Evolutionary conservation across 1,140 invertebrate species (phyloP).

Genomic region (Rhopalosiphum maidis): DNA sequence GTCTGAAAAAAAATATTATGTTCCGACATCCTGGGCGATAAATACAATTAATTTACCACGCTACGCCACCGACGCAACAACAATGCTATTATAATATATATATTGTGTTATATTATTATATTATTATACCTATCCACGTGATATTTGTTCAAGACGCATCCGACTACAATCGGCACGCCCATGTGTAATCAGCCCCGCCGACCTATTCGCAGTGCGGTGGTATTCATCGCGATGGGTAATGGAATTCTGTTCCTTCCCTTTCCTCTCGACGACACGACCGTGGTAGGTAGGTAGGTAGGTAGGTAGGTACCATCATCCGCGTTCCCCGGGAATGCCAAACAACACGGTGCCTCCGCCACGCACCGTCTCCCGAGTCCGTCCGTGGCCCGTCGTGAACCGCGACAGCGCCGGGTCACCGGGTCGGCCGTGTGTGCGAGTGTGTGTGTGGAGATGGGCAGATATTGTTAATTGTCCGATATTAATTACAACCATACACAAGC

Average conservation of each 20-base stretch:
- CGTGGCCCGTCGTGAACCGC: neutral
- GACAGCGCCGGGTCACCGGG: constrained; percentile 18
- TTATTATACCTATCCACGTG: neutral
- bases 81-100: neutral
- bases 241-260: neutral
- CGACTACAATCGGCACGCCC: constrained; percentile 38
- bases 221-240: constrained; percentile 1
- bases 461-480: constrained; percentile 57
- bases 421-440: neutral
- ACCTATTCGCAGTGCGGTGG: neutral
- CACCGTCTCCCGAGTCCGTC: neutral
- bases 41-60: constrained; percentile 48
- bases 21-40: constrained; percentile 37
- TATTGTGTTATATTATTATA: neutral
- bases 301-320: neutral
- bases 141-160: constrained; percentile 53
- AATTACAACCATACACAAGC: constrained; percentile 37
- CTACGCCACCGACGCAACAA: neutral
- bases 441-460: constrained; percentile 4
- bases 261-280: neutral
- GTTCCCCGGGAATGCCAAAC: constrained; percentile 3
- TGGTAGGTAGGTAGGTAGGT: neutral
- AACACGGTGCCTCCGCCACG: neutral
- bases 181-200: neutral
- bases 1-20: constrained; percentile 9